phyloP scores from a whole-genome alignment of 2,113 vertebrate species.

The Monarcha castaneiventris region DNA sequence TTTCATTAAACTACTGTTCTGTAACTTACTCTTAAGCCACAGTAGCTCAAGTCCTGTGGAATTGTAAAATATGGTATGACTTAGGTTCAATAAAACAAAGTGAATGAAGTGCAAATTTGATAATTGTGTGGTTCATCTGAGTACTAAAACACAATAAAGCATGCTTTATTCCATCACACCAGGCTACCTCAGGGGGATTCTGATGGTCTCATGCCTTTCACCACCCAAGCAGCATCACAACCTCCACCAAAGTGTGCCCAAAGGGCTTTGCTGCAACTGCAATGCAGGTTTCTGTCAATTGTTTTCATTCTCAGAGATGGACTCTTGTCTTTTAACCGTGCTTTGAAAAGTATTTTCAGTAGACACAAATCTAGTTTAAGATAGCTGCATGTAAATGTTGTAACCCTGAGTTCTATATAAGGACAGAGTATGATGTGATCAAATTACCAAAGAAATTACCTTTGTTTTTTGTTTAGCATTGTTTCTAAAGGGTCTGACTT shows the following conservation, averaged over 20 bases:
- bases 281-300: not conserved
- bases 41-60: not conserved
- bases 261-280: not conserved
- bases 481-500: not conserved
- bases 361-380: not conserved
- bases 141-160: not conserved
- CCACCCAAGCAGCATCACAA: not conserved
- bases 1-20: not conserved
- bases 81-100: not conserved
- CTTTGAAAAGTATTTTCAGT: not conserved
- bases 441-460: not conserved
- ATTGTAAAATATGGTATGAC: not conserved
- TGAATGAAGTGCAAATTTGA: slow-evolving; percentile 33
- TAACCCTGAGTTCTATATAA: not conserved
- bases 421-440: not conserved
- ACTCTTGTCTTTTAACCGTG: not conserved
- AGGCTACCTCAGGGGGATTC: not conserved
- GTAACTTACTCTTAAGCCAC: not conserved
- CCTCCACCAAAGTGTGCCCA: not conserved
- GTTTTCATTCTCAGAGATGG: not conserved
- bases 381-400: not conserved
- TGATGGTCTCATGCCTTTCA: not conserved
- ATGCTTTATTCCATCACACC: not conserved
- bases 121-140: slow-evolving; percentile 1
- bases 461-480: not conserved